Conservation (phyloP, 2,113 vertebrate genomes). For the Indicator maculatus region DNA sequence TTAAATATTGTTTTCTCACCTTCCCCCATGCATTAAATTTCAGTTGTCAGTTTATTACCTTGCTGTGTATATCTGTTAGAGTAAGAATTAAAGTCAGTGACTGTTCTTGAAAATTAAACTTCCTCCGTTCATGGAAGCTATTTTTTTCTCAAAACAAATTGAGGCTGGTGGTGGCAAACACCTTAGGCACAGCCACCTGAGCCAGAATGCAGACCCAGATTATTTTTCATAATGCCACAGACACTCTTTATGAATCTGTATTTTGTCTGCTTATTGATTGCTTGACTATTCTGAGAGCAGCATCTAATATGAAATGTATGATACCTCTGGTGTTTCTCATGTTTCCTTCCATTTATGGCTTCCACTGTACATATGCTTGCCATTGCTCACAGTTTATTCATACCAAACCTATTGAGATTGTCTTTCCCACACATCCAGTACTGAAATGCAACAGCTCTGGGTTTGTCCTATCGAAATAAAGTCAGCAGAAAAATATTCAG, state of each 20-base stretch:
- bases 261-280: not conserved
- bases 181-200: not conserved
- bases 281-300: not conserved
- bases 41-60: not conserved
- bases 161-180: not conserved
- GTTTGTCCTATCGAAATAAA: not conserved
- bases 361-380: not conserved
- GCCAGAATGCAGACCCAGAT: not conserved
- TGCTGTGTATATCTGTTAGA: not conserved
- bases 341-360: not conserved
- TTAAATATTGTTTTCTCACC: slow-evolving; percentile 22
- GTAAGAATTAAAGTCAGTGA: not conserved
- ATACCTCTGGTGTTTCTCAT: not conserved
- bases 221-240: not conserved
- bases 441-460: not conserved
- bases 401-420: not conserved
- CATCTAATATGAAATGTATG: not conserved
- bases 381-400: not conserved
- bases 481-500: not conserved
- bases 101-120: not conserved
- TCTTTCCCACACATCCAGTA: not conserved
- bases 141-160: not conserved
- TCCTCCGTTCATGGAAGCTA: not conserved
- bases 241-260: not conserved
- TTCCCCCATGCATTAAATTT: slow-evolving; percentile 20